Conservation (phyloP, 2,888 invertebrate genomes). For the Tridacna gigas region DNA sequence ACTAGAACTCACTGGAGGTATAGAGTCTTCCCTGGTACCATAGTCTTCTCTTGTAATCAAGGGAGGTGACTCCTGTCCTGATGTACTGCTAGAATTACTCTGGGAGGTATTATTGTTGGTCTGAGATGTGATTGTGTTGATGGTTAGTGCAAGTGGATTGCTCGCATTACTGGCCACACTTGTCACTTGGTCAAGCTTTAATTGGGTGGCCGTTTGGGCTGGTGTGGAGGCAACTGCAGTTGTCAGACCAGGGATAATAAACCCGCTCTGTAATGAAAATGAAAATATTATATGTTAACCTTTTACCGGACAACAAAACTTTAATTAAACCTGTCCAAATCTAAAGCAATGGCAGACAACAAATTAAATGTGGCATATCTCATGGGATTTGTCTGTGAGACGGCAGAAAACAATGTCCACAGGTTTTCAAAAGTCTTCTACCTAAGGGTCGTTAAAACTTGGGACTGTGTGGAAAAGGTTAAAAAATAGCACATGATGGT, state of each 20-base stretch:
- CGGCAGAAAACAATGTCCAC: no score
- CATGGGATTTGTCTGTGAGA: no score
- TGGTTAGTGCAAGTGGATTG: constrained; percentile 27
- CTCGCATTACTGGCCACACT: constrained; percentile 8
- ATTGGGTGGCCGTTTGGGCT: constrained; percentile 44
- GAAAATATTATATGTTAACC: no score
- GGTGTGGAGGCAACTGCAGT: constrained; percentile 40
- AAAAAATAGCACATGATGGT: background rate
- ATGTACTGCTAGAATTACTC: background rate
- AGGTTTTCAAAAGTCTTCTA: background rate
- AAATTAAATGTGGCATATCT: no score
- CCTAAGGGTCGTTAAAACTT: background rate
- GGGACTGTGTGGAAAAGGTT: background rate
- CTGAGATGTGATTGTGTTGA: constrained; percentile 4
- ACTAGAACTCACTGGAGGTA: constrained; percentile 29
- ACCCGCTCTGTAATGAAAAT: constrained; percentile 45
- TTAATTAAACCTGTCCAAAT: background rate
- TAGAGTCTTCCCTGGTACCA: background rate
- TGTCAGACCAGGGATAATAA: constrained; percentile 49
- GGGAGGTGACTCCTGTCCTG: constrained; percentile 26
- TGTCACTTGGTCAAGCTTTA: constrained; percentile 29
- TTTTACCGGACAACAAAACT: background rate
- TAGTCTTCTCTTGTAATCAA: background rate
- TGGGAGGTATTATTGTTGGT: constrained; percentile 21
- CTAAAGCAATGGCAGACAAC: background rate